Evolutionary conservation across 2,888 invertebrate genomes (phyloP).

Genomic region (Agonum fuliginosum): DNA sequence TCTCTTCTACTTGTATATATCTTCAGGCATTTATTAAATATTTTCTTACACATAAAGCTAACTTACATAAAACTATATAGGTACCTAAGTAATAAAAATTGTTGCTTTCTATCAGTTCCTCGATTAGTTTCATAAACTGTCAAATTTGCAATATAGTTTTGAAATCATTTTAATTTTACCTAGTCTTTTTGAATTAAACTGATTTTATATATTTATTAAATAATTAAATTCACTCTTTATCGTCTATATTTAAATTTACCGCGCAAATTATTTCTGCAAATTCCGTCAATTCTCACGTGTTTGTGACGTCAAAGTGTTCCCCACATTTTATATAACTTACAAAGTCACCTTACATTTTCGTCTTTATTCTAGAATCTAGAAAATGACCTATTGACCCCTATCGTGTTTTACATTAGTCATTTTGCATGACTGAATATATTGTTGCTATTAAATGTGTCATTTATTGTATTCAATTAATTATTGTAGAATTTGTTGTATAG

Average conservation of each 20-base stretch:
- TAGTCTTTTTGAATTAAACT: too few relatives aligned
- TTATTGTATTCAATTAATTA: background rate
- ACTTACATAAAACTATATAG: background rate
- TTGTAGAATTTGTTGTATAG: background rate
- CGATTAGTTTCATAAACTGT: too few relatives aligned
- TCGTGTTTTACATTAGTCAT: background rate
- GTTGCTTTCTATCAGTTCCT: too few relatives aligned
- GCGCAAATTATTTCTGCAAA: background rate
- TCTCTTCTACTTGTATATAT: background rate
- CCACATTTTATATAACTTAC: slow-evolving; percentile 22
- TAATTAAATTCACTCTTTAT: background rate
- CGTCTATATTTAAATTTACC: slow-evolving; percentile 4
- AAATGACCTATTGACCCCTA: slow-evolving; percentile 34
- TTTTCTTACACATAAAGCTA: background rate
- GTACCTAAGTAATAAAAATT: too few relatives aligned
- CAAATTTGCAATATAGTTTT: too few relatives aligned
- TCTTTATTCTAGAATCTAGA: background rate
- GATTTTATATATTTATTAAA: background rate
- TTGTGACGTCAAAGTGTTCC: slow-evolving; percentile 26
- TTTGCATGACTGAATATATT: background rate
- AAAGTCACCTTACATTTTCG: slow-evolving; percentile 35
- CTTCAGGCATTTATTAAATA: background rate
- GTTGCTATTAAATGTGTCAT: background rate
- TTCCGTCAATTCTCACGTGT: slow-evolving; percentile 35
- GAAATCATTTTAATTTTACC: too few relatives aligned